phyloP scores from a whole-genome alignment of 2,113 vertebrate genomes.

The Lepidothrix coronata region DNA sequence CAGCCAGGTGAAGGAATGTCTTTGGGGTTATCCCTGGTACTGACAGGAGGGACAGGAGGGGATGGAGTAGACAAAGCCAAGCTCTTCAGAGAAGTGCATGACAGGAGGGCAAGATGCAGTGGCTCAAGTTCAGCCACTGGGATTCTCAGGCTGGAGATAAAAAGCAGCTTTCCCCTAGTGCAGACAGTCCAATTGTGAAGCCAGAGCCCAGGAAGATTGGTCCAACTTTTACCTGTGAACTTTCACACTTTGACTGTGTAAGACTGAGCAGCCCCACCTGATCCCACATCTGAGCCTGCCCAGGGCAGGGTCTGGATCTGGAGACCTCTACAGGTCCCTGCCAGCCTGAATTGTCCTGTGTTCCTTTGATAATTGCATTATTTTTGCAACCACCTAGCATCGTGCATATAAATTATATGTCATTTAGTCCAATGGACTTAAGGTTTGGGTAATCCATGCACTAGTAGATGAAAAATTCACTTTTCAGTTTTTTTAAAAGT shows the following conservation, averaged over 20 bases:
- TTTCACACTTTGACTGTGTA: not conserved
- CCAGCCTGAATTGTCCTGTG: not conserved
- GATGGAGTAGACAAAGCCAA: rapidly evolving
- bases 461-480: not conserved
- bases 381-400: not conserved
- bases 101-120: rapidly evolving
- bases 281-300: not conserved
- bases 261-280: not conserved
- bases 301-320: rapidly evolving
- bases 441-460: not conserved
- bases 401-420: not conserved
- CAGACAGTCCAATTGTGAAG: rapidly evolving
- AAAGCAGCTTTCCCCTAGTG: not conserved
- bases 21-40: not conserved
- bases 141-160: not conserved
- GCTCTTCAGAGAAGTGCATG: rapidly evolving
- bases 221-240: not conserved
- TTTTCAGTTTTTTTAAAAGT: not conserved
- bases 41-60: rapidly evolving
- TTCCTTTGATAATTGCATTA: not conserved
- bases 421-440: rapidly evolving
- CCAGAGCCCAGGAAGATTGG: rapidly evolving
- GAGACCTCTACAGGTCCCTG: not conserved
- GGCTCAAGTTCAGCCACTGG: not conserved
- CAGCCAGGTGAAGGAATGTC: rapidly evolving